A percentile compares a stretch with the other conserved stretches of the same genome.
These are phyloP conservation scores for Eretmochelys imbricata DNA, from an alignment of 2,113 vertebrate species.

Conservation along the genomic window DNA sequence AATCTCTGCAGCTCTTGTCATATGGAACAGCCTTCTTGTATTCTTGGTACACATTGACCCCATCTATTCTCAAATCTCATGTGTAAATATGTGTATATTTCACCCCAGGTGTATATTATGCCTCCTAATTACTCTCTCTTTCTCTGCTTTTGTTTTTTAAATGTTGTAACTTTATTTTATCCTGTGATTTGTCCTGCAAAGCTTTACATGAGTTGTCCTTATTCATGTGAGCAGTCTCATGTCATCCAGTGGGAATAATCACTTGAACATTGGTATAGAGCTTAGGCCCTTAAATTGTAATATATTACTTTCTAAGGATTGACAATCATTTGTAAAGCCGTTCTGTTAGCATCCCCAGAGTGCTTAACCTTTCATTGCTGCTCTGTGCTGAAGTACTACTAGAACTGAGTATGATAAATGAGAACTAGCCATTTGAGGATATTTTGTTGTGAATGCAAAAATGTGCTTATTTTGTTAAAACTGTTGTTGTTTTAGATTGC, in stretches of 20 bases:
- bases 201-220: not conserved
- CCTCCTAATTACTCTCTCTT: fast-evolving
- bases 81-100: not conserved
- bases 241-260: not conserved
- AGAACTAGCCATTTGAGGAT: not conserved
- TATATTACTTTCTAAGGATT: not conserved
- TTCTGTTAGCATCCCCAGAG: not conserved
- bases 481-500: not conserved
- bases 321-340: not conserved
- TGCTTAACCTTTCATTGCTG: not conserved
- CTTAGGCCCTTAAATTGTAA: not conserved
- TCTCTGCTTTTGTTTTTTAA: not conserved
- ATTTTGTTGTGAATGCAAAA: not conserved
- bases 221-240: not conserved
- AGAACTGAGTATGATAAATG: not conserved
- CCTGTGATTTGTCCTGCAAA: not conserved
- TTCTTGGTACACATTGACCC: not conserved
- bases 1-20: not conserved
- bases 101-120: not conserved
- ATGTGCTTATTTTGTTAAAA: not conserved
- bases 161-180: not conserved
- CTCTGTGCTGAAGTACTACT: not conserved
- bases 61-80: fast-evolving
- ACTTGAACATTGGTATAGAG: no score
- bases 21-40: not conserved